phyloP scores from a whole-genome alignment of 2,888 invertebrate species.

The Lasioglossum oenotherae region DNA sequence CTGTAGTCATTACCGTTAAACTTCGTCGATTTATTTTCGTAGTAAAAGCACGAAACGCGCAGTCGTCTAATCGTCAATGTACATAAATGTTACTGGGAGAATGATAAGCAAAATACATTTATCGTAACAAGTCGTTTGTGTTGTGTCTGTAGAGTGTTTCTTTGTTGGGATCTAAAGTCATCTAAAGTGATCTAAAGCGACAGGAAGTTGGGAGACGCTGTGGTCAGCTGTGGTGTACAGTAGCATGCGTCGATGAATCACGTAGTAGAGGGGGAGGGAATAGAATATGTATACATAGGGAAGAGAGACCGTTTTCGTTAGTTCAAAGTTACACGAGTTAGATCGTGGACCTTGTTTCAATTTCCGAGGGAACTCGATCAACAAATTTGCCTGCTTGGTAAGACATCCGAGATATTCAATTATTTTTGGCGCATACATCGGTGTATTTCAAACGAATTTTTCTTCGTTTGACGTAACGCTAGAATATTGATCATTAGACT shows the following conservation, averaged over 20 bases:
- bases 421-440: background rate
- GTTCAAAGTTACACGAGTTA: background rate
- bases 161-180: background rate
- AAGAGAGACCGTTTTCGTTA: slow-evolving; percentile 24
- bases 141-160: background rate
- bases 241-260: slow-evolving; percentile 44
- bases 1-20: background rate
- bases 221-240: slow-evolving; percentile 24
- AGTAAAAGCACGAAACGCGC: background rate
- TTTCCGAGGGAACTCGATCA: too few species aligned
- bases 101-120: background rate
- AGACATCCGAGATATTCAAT: background rate
- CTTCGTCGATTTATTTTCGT: background rate
- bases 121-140: background rate
- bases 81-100: background rate
- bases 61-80: background rate
- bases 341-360: background rate
- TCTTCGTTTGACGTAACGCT: background rate
- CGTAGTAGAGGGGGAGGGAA: slow-evolving; percentile 39
- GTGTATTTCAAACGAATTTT: background rate
- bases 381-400: background rate
- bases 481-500: too few species aligned
- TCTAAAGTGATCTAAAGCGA: background rate
- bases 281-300: slow-evolving; percentile 21
- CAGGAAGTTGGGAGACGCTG: slow-evolving; percentile 46